phyloP scores from a whole-genome alignment of 2,797 vertebrate species.

The Xiphorhynchus erythropygius region DNA sequence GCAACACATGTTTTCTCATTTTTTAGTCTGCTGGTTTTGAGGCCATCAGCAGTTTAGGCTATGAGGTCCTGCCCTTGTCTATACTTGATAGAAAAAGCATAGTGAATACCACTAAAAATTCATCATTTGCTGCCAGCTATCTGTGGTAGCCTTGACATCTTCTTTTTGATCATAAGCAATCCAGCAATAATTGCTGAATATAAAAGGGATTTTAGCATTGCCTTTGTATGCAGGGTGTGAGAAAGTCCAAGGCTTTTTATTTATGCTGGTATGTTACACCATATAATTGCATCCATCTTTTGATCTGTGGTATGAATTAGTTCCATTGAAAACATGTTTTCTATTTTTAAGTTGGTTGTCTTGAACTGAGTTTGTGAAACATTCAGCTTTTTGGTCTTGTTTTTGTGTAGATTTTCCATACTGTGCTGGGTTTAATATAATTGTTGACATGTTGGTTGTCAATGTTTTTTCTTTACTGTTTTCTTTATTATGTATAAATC shows the following conservation, averaged over 20 bases:
- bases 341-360: constrained; percentile 57
- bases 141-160: constrained; percentile 49
- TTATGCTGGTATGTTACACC: constrained; percentile 54
- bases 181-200: constrained; percentile 5
- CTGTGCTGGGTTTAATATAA: constrained; percentile 37
- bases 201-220: constrained; percentile 17
- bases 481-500: background rate
- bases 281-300: constrained; percentile 66
- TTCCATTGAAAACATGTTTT: constrained; percentile 67
- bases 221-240: constrained; percentile 56
- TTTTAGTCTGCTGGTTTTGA: constrained; percentile 34
- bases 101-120: constrained; percentile 26
- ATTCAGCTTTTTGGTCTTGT: constrained; percentile 8
- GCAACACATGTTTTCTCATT: constrained; percentile 56
- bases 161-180: constrained; percentile 35
- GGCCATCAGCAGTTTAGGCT: constrained; percentile 42
- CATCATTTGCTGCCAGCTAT: constrained; percentile 38
- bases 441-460: constrained; percentile 32
- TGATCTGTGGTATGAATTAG: constrained; percentile 65
- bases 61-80: constrained; percentile 47
- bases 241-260: constrained; percentile 61
- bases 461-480: background rate
- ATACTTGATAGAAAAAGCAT: constrained; percentile 32
- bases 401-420: constrained; percentile 57
- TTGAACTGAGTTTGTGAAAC: constrained; percentile 49